These are phyloP conservation scores for Tangara arthus DNA, from an alignment of 2,797 vertebrate species.

Conservation along the genomic window DNA sequence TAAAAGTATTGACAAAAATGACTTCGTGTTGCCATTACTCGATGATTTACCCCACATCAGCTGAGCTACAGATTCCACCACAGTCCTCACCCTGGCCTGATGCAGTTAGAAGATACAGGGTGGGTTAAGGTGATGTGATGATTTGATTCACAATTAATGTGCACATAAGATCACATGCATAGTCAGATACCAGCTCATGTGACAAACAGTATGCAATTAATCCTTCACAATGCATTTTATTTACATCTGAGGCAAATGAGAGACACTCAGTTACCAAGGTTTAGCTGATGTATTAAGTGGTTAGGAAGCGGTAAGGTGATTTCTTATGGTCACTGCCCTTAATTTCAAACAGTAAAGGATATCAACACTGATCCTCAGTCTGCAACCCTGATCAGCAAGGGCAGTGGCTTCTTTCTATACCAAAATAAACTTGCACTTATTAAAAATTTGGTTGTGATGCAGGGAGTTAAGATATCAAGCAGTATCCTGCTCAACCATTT, in stretches of 20 bases:
- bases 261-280: not conserved
- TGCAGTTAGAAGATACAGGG: not conserved
- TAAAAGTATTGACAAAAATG: not conserved
- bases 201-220: not conserved
- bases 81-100: not conserved
- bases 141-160: not conserved
- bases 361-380: not conserved
- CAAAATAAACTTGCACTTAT: not conserved
- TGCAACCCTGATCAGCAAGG: not conserved
- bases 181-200: not conserved
- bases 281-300: not conserved
- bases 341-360: not conserved
- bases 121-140: not conserved
- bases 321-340: not conserved
- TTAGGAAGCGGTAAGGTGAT: not conserved
- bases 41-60: not conserved
- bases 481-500: not conserved
- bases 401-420: not conserved
- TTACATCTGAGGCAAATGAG: not conserved
- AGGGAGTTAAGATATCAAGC: not conserved
- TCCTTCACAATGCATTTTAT: not conserved
- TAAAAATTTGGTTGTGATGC: not conserved
- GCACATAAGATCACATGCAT: not conserved
- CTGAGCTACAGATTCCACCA: not conserved
- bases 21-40: not conserved